These are phyloP conservation scores for Micromesistius poutassou DNA, from an alignment of 2,797 vertebrate genomes.

Conservation along the genomic window DNA sequence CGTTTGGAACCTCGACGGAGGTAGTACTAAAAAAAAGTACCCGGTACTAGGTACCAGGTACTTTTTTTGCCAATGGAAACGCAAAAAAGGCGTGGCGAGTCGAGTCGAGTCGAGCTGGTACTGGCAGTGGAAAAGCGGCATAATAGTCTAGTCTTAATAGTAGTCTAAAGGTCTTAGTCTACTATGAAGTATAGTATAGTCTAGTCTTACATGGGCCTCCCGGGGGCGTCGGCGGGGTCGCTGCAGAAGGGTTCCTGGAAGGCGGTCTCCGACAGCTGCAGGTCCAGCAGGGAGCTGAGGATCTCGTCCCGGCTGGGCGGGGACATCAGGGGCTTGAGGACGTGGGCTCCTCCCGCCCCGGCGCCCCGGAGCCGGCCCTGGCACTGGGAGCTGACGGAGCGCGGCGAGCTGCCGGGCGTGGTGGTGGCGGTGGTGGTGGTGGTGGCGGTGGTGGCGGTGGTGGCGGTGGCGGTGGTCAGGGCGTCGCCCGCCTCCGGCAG, in stretches of 20 bases:
- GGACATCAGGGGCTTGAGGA: constrained; percentile 97
- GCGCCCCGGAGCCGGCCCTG: constrained; percentile 84
- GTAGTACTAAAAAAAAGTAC: no score
- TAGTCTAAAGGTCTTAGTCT: no score
- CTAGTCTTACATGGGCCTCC: constrained; percentile 87
- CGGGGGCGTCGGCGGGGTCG: constrained; percentile 90
- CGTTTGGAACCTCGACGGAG: no score
- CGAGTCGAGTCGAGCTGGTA: no score
- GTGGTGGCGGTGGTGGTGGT: no score
- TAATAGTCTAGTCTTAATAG: no score
- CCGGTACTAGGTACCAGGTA: no score
- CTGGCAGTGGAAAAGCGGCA: no score
- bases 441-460: no score
- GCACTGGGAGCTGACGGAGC: constrained; percentile 87
- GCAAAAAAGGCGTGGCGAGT: no score
- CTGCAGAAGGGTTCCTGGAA: constrained; percentile 98
- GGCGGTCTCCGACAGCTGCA: constrained; percentile 89
- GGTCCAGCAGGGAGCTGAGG: constrained; percentile 84
- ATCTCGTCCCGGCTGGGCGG: constrained; percentile 96
- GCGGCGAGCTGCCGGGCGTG: constrained; percentile 91
- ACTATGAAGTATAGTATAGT: no score
- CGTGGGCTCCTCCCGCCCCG: constrained; percentile 78
- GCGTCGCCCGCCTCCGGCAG: constrained; percentile 76
- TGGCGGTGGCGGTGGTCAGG: constrained; percentile 83
- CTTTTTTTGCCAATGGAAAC: no score